These are phyloP conservation scores for Cheumatopsyche charites DNA, from an alignment of 1,140 invertebrate species.

Conservation along the genomic window DNA sequence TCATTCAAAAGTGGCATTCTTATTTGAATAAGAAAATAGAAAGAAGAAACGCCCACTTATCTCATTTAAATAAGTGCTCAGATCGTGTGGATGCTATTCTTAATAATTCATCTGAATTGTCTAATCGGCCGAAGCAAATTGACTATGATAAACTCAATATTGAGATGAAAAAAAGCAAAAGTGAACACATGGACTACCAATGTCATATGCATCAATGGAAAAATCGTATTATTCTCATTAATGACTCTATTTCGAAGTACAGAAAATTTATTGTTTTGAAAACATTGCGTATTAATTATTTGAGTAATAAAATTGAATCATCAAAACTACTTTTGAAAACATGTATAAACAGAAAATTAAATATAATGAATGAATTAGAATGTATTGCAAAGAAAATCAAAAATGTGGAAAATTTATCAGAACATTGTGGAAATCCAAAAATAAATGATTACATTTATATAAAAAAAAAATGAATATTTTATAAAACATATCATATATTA, in stretches of 20 bases:
- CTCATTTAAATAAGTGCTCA: slow-evolving; percentile 60
- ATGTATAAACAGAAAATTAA: background rate
- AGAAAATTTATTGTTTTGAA: background rate
- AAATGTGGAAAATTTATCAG: background rate
- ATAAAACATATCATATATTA: background rate
- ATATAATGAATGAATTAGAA: background rate
- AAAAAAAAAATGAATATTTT: background rate
- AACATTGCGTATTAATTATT: background rate
- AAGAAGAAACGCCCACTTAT: slow-evolving; percentile 59
- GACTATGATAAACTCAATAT: slow-evolving; percentile 65
- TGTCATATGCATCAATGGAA: background rate
- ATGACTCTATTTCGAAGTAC: background rate
- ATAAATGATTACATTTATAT: background rate
- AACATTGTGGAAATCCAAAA: background rate
- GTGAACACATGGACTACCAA: background rate
- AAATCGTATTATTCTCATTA: background rate
- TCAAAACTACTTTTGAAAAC: background rate
- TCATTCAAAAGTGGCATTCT: slow-evolving; percentile 61
- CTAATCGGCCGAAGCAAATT: slow-evolving; percentile 58
- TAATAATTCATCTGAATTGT: slow-evolving; percentile 57
- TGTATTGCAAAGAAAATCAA: background rate
- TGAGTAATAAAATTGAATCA: background rate
- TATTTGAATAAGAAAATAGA: slow-evolving; percentile 57
- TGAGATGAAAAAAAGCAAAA: slow-evolving; percentile 51
- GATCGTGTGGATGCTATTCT: slow-evolving; percentile 59